phyloP scores from a whole-genome alignment of 2,797 vertebrate genomes.

The Miichthys miiuy region DNA sequence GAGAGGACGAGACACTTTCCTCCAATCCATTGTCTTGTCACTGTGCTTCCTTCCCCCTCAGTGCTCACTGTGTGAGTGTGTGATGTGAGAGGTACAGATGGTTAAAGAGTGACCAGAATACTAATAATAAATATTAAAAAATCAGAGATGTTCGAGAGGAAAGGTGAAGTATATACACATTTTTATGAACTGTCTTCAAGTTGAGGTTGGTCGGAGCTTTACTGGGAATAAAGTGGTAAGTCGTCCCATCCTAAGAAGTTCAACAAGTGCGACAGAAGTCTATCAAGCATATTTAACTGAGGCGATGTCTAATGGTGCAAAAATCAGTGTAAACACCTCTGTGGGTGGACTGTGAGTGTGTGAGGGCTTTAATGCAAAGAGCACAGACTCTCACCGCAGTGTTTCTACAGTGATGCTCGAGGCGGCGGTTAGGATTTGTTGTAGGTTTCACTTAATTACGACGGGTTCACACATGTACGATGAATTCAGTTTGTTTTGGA shows the following conservation, averaged over 20 bases:
- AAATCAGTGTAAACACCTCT: neutral
- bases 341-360: neutral
- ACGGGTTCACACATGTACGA: too few species aligned
- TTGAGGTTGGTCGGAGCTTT: neutral
- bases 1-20: conserved; percentile 47
- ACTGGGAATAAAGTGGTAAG: neutral
- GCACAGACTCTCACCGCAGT: too few species aligned
- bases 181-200: neutral
- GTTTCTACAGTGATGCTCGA: too few species aligned
- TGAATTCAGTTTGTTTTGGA: too few species aligned
- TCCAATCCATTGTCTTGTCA: conserved; percentile 56
- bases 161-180: neutral
- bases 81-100: conserved; percentile 33
- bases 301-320: neutral
- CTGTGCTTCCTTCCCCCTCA: conserved; percentile 53
- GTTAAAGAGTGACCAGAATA: conserved; percentile 44
- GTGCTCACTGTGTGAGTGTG: conserved; percentile 34
- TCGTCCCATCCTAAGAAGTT: neutral
- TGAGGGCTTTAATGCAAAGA: neutral
- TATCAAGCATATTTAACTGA: neutral
- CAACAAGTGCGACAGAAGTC: neutral
- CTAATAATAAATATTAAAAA: neutral
- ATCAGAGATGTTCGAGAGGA: neutral
- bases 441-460: too few species aligned
- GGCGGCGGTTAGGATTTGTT: too few species aligned